Percentiles rank a stretch among this genome's conserved stretches.
These are phyloP conservation scores for Pygathrix nemaeus DNA, from an alignment of 2,113 vertebrate genomes.

Conservation along the genomic window DNA sequence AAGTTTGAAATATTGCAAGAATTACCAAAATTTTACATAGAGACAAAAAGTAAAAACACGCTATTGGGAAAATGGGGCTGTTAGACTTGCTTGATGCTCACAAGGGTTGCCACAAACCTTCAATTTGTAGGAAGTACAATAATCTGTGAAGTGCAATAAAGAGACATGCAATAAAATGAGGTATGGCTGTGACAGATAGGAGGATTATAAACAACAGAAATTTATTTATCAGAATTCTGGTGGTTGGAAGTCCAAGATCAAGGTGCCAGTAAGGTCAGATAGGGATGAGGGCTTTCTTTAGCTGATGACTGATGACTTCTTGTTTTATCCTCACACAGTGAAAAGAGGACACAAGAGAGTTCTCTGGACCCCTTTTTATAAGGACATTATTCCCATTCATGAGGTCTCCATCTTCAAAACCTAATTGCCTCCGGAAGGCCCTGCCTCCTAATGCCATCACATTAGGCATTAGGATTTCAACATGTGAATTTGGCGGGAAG, in stretches of 20 bases:
- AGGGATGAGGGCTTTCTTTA: not conserved
- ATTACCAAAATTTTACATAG: not conserved
- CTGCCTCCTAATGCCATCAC: not conserved
- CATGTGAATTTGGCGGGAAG: not conserved
- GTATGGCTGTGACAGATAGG: not conserved
- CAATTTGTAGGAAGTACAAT: not conserved
- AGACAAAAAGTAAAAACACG: not conserved
- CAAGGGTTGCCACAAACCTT: not conserved
- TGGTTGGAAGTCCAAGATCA: not conserved
- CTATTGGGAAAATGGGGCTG: not conserved
- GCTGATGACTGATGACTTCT: not conserved
- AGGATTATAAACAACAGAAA: not conserved
- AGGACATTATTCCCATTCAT: not conserved
- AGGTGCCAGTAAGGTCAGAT: too few species aligned
- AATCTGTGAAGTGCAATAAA: not conserved
- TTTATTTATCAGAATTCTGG: not conserved
- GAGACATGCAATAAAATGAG: not conserved
- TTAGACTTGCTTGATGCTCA: not conserved
- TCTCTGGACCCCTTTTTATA: not conserved
- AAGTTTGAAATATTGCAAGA: not conserved
- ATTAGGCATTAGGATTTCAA: not conserved
- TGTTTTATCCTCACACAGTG: not conserved
- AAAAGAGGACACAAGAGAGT: not conserved
- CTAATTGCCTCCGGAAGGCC: not conserved
- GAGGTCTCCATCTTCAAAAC: not conserved